Evolutionary conservation across 2,888 invertebrate species (phyloP).

Genomic region (Euphydryas editha): DNA sequence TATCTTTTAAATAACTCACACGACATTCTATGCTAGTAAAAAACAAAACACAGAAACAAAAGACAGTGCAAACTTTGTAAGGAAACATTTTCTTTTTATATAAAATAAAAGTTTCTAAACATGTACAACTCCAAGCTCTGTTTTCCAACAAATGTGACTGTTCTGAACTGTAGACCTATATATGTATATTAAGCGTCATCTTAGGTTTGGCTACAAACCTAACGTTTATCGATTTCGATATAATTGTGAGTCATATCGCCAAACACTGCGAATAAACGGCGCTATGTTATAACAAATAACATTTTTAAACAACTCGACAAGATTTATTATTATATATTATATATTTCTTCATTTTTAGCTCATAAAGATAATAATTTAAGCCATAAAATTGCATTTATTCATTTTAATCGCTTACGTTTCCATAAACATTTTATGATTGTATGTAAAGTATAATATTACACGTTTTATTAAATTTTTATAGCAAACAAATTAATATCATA

Average conservation of each 20-base stretch:
- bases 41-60: not conserved
- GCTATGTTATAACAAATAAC: not conserved
- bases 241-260: not conserved
- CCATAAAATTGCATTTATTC: no score
- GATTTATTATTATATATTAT: not conserved
- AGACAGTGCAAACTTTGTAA: not conserved
- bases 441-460: no score
- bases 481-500: no score
- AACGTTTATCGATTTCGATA: not conserved
- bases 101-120: not conserved
- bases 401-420: no score
- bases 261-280: conserved; percentile 5
- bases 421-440: no score
- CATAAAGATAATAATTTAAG: no score
- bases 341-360: no score
- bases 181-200: conserved; percentile 11
- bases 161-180: conserved; percentile 8
- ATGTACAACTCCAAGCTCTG: conserved; percentile 7
- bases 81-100: not conserved
- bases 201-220: conserved; percentile 11
- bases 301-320: not conserved
- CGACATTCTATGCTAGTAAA: not conserved
- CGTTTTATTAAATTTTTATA: no score
- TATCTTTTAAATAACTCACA: not conserved
- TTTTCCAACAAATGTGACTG: conserved; percentile 10